Conservation (phyloP, 2,113 vertebrate species). For the Hystrix cristata region DNA sequence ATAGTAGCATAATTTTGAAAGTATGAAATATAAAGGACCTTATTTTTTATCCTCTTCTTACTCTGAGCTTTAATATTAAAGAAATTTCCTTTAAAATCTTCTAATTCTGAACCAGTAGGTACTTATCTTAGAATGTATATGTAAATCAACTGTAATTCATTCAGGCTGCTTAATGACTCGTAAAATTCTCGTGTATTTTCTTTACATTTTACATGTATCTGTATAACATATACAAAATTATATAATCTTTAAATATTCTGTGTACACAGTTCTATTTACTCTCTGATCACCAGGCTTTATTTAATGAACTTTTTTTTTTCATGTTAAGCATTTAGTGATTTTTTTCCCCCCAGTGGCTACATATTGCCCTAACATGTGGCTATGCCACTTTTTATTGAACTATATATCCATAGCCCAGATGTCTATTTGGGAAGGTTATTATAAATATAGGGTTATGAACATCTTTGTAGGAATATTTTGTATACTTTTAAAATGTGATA, state of each 20-base stretch:
- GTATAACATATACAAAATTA: constrained; percentile 9
- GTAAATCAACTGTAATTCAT: background rate
- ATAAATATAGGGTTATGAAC: background rate
- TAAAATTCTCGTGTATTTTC: background rate
- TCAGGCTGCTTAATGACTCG: background rate
- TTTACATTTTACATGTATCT: background rate
- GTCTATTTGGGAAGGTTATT: background rate
- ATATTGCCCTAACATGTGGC: background rate
- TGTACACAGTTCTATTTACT: background rate
- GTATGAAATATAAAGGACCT: background rate
- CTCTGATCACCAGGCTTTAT: background rate
- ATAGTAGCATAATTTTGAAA: background rate
- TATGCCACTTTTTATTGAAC: background rate
- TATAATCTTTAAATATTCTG: background rate
- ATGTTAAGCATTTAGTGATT: background rate
- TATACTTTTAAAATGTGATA: background rate
- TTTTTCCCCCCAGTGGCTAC: background rate
- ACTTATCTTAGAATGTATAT: background rate
- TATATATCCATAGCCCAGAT: background rate
- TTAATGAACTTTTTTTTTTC: background rate
- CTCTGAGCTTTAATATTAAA: background rate
- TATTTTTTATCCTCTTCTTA: background rate
- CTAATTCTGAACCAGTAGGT: background rate
- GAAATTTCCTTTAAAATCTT: constrained; percentile 18
- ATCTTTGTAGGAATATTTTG: constrained; percentile 4